Evolutionary conservation across 1,140 invertebrate species (phyloP), one percentile per base, ranked within the genome.

Genomic region (Eubasilissa regina): DNA sequence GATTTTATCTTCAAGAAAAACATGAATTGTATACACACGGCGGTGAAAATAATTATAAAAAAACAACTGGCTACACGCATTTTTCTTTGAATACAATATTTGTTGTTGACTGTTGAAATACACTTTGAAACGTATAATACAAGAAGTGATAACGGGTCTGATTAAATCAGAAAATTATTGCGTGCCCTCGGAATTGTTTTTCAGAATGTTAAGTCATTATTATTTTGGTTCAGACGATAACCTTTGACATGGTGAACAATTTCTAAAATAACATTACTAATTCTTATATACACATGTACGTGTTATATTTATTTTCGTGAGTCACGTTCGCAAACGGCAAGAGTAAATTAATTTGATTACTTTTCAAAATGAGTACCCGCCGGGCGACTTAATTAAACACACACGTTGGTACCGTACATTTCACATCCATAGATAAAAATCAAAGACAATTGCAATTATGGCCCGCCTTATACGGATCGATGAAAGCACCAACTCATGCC

Each of bases 351-450:
- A 58, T 58, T 58, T 58, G 55, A 58, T 58, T 21, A 58, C 17
- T 19, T 6, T 58, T 58, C 21, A 15, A 58, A 15, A 58, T 19
- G 9, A 58, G 55, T 35, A 19, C 55, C 55, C 3, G 55, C n/a
- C 21, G n/a, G 55, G 17, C 55, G 55, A 9, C n/a, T 58, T 58
- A 58, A 58, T 58, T 58, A 58, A 58, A 58, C 55, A 21, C 55
- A 8, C 15, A 11, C 55, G 21, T 58, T 12, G 25, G 25, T 35
- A 35, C 9, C 55, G 17, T 58, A 19, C 17, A 11, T 58, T 58
- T 58, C 55, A 19, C 17, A 58, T 58, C 15, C 55, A 21, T 58
- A 15, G 12, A 58, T 58, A 58, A 21, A 58, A 58, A 58, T 58
- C 55, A 58, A 58, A 58, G 55, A 21, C 55, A 58, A 58, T 12